Percentiles rank a stretch among this genome's conserved stretches.
Conservation (phyloP, 2,797 vertebrate species). For the Botia kubotai region DNA sequence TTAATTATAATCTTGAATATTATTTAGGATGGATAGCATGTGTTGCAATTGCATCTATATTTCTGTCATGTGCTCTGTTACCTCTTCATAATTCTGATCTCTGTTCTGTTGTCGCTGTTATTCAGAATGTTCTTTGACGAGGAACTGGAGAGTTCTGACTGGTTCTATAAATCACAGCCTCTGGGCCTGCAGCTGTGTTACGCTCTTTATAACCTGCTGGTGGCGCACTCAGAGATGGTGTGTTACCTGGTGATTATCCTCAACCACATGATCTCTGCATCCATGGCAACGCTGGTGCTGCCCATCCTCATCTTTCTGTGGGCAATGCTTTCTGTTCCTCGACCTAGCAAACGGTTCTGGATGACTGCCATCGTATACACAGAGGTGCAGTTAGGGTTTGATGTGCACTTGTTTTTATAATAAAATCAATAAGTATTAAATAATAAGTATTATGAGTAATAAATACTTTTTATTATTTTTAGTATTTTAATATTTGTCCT, state of each 20-base stretch:
- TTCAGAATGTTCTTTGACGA: constrained; percentile 96
- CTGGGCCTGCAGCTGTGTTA: constrained; percentile 91
- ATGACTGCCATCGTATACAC: constrained; percentile 98
- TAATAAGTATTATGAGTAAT: no score
- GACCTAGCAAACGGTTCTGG: constrained; percentile 98
- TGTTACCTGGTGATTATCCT: constrained; percentile 98
- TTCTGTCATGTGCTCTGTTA: no score
- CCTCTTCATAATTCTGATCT: not conserved
- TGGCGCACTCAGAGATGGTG: constrained; percentile 96
- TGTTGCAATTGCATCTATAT: no score
- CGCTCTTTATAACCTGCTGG: constrained; percentile 94
- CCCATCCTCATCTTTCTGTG: constrained; percentile 98
- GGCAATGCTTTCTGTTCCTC: constrained; percentile 97
- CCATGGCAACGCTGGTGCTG: constrained; percentile 89
- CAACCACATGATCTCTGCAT: constrained; percentile 97
- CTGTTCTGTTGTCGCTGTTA: not conserved
- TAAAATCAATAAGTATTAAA: no score
- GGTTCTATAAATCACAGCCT: constrained; percentile 89
- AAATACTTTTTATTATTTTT: no score
- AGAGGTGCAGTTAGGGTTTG: constrained; percentile 79
- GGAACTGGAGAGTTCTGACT: constrained; percentile 90
- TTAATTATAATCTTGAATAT: no score
- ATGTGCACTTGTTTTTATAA: no score
- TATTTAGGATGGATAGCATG: no score
- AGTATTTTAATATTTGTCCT: no score